Conservation (phyloP, 2,888 invertebrate species). For the Cryptocephalus primarius region DNA sequence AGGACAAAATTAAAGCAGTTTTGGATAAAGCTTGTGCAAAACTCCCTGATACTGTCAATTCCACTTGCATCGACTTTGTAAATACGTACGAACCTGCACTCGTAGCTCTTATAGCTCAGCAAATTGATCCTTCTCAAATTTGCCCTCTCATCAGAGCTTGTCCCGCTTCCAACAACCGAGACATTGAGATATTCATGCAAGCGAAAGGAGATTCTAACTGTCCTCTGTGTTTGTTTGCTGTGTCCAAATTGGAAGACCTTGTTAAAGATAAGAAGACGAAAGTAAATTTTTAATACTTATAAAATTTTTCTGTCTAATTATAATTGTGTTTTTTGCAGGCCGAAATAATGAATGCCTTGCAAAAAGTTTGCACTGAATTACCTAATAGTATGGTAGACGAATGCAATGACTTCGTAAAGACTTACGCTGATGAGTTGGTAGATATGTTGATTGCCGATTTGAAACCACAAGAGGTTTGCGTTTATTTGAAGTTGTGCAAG, state of each 20-base stretch:
- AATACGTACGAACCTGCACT: slow-evolving; percentile 69
- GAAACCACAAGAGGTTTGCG: slow-evolving; percentile 65
- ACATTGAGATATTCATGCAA: slow-evolving; percentile 43
- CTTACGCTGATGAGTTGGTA: slow-evolving; percentile 64
- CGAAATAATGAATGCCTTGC: slow-evolving; percentile 56
- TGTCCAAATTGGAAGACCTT: slow-evolving; percentile 62
- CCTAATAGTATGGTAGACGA: slow-evolving; percentile 51
- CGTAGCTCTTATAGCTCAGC: slow-evolving; percentile 66
- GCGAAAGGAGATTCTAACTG: slow-evolving; percentile 59
- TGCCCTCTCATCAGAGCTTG: slow-evolving; percentile 66
- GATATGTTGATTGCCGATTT: slow-evolving; percentile 71
- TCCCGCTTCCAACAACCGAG: slow-evolving; percentile 41
- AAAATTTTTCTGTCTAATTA: slow-evolving; percentile 1
- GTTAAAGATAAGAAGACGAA: slow-evolving; percentile 66
- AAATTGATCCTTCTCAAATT: slow-evolving; percentile 63
- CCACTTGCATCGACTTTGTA: slow-evolving; percentile 64
- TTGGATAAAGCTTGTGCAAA: slow-evolving; percentile 60
- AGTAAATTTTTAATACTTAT: slow-evolving; percentile 35
- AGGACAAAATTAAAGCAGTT: slow-evolving; percentile 57
- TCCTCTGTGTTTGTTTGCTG: slow-evolving; percentile 73
- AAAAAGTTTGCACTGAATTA: slow-evolving; percentile 58
- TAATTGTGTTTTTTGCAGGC: slow-evolving; percentile 39
- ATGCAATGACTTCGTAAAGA: slow-evolving; percentile 66
- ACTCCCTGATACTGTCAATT: slow-evolving; percentile 50
- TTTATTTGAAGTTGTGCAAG: slow-evolving; percentile 61